Evolutionary conservation across 2,888 invertebrate genomes (phyloP), one percentile per base, ranked within the genome.

Genomic region (Pasiphila rectangulata): DNA sequence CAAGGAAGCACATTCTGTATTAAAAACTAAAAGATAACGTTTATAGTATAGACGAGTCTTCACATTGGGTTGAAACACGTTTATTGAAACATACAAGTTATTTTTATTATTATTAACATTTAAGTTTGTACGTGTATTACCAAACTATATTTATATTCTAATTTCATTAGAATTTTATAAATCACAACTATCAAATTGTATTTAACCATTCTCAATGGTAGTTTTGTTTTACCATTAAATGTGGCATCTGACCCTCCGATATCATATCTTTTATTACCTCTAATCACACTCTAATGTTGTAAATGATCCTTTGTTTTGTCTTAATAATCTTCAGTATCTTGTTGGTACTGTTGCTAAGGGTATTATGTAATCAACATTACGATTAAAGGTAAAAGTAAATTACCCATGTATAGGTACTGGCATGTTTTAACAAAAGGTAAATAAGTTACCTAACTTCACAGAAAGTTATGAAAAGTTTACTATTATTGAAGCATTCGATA

Each of bases 141-240:
- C n/a, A n/a, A n/a, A n/a, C n/a, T n/a, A n/a, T n/a, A n/a, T n/a
- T n/a, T 58, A 48, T 39, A 43, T 54, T 50, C 42, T 32, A 32
- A 46, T 54, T 46, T 56, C 60, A 63, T 61, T 56, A 46, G 47
- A 45, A 43, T 44, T 25, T 27, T 51, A 46, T 48, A 54, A 57
- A 59, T 57, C 57, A 63, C 61, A 61, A 46, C 51, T 51, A 46
- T 46, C 46, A 41, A 29, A 27, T 52, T 42, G 53, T 61, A 61
- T 63, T 58, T 57, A 25, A 50, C 41, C 42, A 29, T 37, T 40
- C 13, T 52, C 54, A 52, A 54, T 53, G 49, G 47, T 51, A 44
- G 16, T 44, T 43, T 46, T 46, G 42, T 39, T 38, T 38, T 44
- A 47, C 20, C 37, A 40, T 24, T 29, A 20, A 40, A 5, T 23